Evolutionary conservation across 2,797 vertebrate genomes (phyloP), one percentile per base, ranked within the genome.

Genomic region (Scolopax rusticola): DNA sequence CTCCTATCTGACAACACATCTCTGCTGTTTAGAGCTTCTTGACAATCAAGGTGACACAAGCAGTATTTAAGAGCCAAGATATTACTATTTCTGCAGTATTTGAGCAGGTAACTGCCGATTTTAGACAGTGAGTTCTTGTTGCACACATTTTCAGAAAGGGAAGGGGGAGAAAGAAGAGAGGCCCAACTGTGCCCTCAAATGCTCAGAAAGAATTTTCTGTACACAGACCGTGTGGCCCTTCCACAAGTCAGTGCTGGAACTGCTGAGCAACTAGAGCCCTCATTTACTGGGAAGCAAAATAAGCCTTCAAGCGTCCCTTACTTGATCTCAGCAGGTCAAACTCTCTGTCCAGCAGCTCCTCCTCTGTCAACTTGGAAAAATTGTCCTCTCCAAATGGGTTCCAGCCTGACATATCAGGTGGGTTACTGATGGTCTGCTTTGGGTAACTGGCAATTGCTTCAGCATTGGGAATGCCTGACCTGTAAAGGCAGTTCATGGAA

Each of bases 361-460:
- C 99, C 96, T 99, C 99, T 1, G 99, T 99, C 97, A 99, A 71
- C 86, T 98, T 99, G 90, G 99, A 99, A 97, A 99, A 99, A 98
- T 99, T 99, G 98, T 99, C 99, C 97, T 99, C 99, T 96, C 99
- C 99, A 45, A 99, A 99, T 0, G 99, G 99, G 97, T 99, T 99
- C 99, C 99, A 99, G 94, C 99, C 96, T 16, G 99, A 99, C 99
- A 99, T 99, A 93, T 99, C 99, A 28, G 99, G 99, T 18, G 99
- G 99, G 97, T 99, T 98, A 91, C 67, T 99, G 97, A 98, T 84
- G 57, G 92, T 98, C 95, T 99, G 99, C 77, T 98, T 97, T 53
- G 98, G 96, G 17, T 98, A 98, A 77, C 91, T 84, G 85, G 94
- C 90, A 91, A 98, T 50, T 20, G 97, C 92, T 24, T 99, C 98